A percentile compares a stretch with the other conserved stretches of the same genome.
Conservation (phyloP, 1,140 invertebrate species). For the Ruditapes philippinarum region DNA sequence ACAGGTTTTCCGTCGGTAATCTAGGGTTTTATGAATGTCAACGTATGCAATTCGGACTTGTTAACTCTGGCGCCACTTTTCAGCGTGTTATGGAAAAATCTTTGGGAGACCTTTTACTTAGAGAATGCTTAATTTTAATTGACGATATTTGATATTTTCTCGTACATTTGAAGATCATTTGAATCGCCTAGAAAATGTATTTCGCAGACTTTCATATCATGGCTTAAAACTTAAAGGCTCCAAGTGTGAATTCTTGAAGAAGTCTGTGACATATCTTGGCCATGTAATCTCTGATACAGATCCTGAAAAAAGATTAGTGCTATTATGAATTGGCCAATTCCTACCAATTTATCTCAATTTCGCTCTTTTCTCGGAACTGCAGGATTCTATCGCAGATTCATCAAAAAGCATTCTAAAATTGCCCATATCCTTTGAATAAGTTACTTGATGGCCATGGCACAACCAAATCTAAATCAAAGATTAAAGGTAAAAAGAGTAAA, state of each 20-base stretch:
- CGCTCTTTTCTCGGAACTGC: conserved; percentile 79
- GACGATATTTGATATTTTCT: conserved; percentile 52
- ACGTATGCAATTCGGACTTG: conserved; percentile 68
- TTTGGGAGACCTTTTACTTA: conserved; percentile 29
- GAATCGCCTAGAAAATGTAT: conserved; percentile 80
- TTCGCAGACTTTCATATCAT: conserved; percentile 81
- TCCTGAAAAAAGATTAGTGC: conserved; percentile 57
- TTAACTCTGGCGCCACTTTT: conserved; percentile 64
- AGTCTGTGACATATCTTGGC: conserved; percentile 65
- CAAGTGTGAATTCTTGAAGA: conserved; percentile 55
- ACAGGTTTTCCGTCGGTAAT: conserved; percentile 70
- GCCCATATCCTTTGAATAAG: conserved; percentile 60
- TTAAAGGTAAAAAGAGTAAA: not conserved
- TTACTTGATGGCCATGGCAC: conserved; percentile 19
- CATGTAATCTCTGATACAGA: conserved; percentile 68
- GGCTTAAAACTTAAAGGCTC: conserved; percentile 59
- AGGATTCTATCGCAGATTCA: conserved; percentile 62
- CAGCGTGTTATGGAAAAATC: conserved; percentile 48
- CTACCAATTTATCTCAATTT: conserved; percentile 74
- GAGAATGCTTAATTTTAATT: conserved; percentile 21
- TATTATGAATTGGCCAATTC: not conserved
- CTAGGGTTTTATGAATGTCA: conserved; percentile 68
- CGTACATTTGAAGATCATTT: conserved; percentile 17
- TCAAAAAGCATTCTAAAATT: conserved; percentile 71
- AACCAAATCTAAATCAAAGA: not conserved